A percentile compares a stretch with the other conserved stretches of the same genome.
These are phyloP conservation scores for Holothuria leucospilota DNA, from an alignment of 53 echinoderm and acorn worm species.

Conservation along the genomic window DNA sequence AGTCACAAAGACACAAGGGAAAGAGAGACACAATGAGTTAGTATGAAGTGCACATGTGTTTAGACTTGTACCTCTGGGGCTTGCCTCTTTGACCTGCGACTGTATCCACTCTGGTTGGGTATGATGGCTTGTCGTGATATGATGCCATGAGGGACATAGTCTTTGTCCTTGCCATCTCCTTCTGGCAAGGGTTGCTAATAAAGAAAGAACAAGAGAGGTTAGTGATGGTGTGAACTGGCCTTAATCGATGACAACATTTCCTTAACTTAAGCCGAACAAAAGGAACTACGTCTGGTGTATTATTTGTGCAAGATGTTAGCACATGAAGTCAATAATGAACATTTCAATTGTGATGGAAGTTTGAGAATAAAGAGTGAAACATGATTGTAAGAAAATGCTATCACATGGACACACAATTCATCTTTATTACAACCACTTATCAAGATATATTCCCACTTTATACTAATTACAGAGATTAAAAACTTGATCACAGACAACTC, in stretches of 20 bases:
- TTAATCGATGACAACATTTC: too few species aligned
- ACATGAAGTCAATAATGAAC: background rate
- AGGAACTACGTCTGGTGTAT: too few species aligned
- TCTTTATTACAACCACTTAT: too few species aligned
- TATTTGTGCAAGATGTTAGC: too few species aligned
- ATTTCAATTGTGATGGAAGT: background rate
- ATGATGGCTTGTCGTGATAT: conserved; percentile 89
- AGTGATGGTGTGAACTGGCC: too few species aligned
- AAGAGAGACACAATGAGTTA: background rate
- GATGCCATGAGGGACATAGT: conserved; percentile 96
- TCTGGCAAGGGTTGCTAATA: conserved; percentile 77
- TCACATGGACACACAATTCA: too few species aligned
- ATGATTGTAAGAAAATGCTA: too few species aligned
- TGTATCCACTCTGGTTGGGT: conserved; percentile 75
- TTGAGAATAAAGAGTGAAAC: too few species aligned
- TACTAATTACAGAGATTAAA: too few species aligned
- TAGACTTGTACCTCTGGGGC: conserved; percentile 79
- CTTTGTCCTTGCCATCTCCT: conserved; percentile 90
- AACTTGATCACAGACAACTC: too few species aligned
- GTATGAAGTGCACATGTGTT: background rate
- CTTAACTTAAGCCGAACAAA: too few species aligned
- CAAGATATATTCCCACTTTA: too few species aligned
- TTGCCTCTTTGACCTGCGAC: conserved; percentile 87
- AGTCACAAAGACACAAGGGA: background rate
- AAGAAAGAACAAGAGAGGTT: conserved; percentile 10